Percentiles rank a stretch among this genome's conserved stretches.
phyloP scores from a whole-genome alignment of 2,113 vertebrate species.

The Vicugna pacos region DNA sequence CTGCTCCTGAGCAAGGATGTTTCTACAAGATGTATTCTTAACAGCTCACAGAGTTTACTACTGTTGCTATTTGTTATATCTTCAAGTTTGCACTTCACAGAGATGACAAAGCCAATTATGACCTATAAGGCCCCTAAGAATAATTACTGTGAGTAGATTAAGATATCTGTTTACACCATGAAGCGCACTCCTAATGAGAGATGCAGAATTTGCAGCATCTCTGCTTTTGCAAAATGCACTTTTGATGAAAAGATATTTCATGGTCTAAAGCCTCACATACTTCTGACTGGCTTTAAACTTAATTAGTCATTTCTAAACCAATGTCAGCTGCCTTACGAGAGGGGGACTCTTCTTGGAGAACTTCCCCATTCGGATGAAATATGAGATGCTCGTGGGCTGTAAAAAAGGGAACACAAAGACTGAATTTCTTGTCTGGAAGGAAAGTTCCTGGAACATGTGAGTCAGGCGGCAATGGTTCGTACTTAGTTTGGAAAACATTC shows the following conservation, averaged over 20 bases:
- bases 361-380: slow-evolving; percentile 44
- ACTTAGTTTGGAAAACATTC: slow-evolving; percentile 58
- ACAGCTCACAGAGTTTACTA: neutral
- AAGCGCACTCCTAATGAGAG: slow-evolving; percentile 33
- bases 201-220: slow-evolving; percentile 37
- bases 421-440: slow-evolving; percentile 52
- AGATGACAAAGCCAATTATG: slow-evolving; percentile 37
- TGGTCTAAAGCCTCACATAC: neutral
- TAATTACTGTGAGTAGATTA: neutral
- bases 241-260: slow-evolving; percentile 72
- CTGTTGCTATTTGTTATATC: neutral
- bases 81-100: neutral
- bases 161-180: slow-evolving; percentile 39
- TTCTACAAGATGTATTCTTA: neutral
- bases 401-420: neutral
- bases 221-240: slow-evolving; percentile 47
- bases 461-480: neutral
- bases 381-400: neutral
- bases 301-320: slow-evolving; percentile 41
- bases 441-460: slow-evolving; percentile 50
- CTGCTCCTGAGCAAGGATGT: fast-evolving
- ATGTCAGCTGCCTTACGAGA: neutral
- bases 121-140: neutral
- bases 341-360: neutral
- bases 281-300: slow-evolving; percentile 38